These are phyloP conservation scores for Xanthorhoe designata DNA, from an alignment of 2,888 invertebrate species.

Conservation along the genomic window DNA sequence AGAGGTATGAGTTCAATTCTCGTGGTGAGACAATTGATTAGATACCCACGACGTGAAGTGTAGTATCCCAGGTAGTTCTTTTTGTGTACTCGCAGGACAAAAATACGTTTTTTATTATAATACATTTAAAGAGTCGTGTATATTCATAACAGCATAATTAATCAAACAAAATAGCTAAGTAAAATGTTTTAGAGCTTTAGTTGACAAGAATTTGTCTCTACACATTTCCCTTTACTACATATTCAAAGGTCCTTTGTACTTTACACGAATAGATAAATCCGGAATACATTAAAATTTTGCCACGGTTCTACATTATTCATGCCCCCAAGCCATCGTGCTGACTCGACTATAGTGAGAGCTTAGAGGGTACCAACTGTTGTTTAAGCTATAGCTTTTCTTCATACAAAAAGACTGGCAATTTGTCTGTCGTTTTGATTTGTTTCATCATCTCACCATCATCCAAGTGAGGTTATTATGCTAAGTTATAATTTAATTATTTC, in stretches of 20 bases:
- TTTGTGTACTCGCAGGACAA: too few species aligned
- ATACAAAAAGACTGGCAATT: background rate
- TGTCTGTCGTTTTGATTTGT: conserved; percentile 4
- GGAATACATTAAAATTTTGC: conserved; percentile 57
- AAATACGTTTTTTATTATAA: too few species aligned
- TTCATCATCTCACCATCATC: background rate
- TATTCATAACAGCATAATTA: background rate
- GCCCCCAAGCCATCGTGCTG: conserved; percentile 45
- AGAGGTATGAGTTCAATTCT: too few species aligned
- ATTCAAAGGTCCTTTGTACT: conserved; percentile 51
- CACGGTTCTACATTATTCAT: conserved; percentile 59
- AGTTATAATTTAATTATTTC: too few species aligned
- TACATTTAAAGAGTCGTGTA: background rate
- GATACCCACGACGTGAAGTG: too few species aligned
- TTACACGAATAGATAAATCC: conserved; percentile 57
- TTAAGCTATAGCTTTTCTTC: conserved; percentile 15
- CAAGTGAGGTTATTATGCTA: too few species aligned
- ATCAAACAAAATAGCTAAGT: background rate
- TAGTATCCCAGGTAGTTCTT: too few species aligned
- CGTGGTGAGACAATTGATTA: too few species aligned
- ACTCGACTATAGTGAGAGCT: conserved; percentile 47
- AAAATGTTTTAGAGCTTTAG: conserved; percentile 8
- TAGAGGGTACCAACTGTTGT: conserved; percentile 19
- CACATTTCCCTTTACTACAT: conserved; percentile 31
- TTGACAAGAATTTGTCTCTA: conserved; percentile 21